A percentile compares a stretch with the other conserved stretches of the same genome.
Conservation (phyloP, 2,888 invertebrate genomes). For the Meloe dianella region DNA sequence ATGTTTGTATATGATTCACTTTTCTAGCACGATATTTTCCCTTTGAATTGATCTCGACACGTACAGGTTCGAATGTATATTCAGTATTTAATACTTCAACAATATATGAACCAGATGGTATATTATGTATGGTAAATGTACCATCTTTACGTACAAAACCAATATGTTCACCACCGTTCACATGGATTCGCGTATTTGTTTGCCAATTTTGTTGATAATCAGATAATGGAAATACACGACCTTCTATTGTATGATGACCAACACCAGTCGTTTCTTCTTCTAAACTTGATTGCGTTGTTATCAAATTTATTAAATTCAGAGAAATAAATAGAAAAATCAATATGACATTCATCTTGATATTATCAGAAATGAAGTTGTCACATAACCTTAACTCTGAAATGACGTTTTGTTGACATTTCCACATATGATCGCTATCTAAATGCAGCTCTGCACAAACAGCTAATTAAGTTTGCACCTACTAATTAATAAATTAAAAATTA, state of each 20-base stretch:
- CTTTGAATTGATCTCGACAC: constrained; percentile 97
- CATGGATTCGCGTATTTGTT: constrained; percentile 76
- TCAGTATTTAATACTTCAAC: constrained; percentile 92
- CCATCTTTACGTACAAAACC: constrained; percentile 93
- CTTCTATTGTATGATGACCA: constrained; percentile 77
- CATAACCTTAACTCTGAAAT: not conserved
- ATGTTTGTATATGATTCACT: constrained; percentile 92
- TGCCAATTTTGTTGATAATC: constrained; percentile 77
- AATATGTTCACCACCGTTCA: constrained; percentile 88
- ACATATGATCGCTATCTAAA: too few relatives aligned
- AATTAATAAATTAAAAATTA: too few relatives aligned
- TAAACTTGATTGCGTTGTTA: constrained; percentile 29
- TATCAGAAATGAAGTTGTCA: not conserved
- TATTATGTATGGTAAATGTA: constrained; percentile 83
- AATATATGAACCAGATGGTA: constrained; percentile 88
- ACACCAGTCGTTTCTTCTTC: constrained; percentile 60
- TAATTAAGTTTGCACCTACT: too few relatives aligned
- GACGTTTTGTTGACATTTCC: too few relatives aligned
- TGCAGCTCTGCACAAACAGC: too few relatives aligned
- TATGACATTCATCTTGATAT: not conserved
- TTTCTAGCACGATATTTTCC: constrained; percentile 95
- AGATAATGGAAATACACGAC: constrained; percentile 74
- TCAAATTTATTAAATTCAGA: not conserved
- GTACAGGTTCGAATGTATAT: constrained; percentile 89
- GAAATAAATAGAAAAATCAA: not conserved